phyloP scores from a whole-genome alignment of 2,888 invertebrate genomes.

The Scaeva pyrastri region DNA sequence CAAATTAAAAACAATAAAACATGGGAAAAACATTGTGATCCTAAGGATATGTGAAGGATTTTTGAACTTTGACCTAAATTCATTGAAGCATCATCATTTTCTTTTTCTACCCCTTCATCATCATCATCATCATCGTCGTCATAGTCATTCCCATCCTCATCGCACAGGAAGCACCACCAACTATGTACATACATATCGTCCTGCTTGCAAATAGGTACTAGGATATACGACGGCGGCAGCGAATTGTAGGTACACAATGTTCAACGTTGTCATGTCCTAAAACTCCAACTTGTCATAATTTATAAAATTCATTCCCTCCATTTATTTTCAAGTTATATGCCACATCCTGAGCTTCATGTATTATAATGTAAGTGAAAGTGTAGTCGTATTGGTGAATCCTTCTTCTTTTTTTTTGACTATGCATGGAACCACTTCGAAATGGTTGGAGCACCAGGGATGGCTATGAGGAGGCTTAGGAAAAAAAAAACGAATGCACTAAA shows the following conservation, averaged over 20 bases:
- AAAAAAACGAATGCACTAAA: constrained; percentile 48
- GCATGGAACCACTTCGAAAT: too few relatives aligned
- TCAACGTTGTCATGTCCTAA: constrained; percentile 56
- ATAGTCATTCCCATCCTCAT: neutral
- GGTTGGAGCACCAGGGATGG: too few relatives aligned
- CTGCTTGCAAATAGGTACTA: neutral
- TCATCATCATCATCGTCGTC: neutral
- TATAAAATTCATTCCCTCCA: constrained; percentile 58
- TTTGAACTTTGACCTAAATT: constrained; percentile 73
- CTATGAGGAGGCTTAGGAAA: neutral
- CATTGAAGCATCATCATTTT: constrained; percentile 38
- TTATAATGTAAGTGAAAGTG: constrained; percentile 55
- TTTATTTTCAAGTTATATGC: constrained; percentile 52
- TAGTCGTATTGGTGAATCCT: constrained; percentile 25
- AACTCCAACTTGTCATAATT: constrained; percentile 74
- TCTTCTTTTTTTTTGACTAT: too few relatives aligned
- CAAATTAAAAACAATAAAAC: constrained; percentile 31
- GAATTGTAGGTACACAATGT: neutral
- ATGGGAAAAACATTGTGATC: constrained; percentile 39
- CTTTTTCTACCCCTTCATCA: constrained; percentile 21
- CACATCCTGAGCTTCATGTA: constrained; percentile 6
- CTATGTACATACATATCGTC: neutral
- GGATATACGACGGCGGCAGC: neutral
- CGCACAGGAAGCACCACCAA: neutral
- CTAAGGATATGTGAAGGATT: constrained; percentile 70